Conservation (phyloP, 2,113 vertebrate genomes). For the Bothrops jararaca region DNA sequence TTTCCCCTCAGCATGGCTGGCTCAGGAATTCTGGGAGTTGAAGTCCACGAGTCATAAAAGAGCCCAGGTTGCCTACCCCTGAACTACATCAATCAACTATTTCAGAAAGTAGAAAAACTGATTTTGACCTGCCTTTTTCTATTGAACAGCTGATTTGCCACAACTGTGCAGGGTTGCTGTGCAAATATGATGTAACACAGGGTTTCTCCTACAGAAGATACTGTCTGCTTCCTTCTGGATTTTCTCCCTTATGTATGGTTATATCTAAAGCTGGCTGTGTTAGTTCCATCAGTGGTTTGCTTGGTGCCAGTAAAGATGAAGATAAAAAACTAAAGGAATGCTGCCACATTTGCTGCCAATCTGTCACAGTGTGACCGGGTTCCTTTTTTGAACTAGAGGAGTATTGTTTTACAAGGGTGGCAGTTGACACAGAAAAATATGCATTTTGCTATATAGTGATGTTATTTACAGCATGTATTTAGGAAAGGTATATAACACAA, state of each 20-base stretch:
- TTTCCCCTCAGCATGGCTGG: too few species aligned
- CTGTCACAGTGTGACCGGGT: too few species aligned
- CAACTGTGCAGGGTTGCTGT: neutral
- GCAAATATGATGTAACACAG: neutral
- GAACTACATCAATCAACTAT: neutral
- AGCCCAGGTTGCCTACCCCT: too few species aligned
- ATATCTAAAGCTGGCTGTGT: neutral
- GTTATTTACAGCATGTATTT: neutral
- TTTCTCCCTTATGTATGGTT: neutral
- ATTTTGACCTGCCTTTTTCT: neutral
- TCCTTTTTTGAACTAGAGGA: too few species aligned
- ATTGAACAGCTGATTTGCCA: neutral
- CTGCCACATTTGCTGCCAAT: neutral
- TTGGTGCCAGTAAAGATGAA: neutral
- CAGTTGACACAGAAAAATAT: neutral
- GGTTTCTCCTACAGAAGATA: neutral
- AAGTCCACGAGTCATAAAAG: too few species aligned
- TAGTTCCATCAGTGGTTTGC: neutral
- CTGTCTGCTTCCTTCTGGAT: neutral
- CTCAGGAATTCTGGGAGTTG: too few species aligned
- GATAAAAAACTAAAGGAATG: neutral
- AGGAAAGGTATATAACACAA: neutral
- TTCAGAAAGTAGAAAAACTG: neutral
- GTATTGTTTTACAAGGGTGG: neutral
- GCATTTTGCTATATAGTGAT: neutral